Percentiles rank a stretch among this genome's conserved stretches.
Conservation (phyloP, 1,140 invertebrate genomes). For the Frieseomelitta varia region DNA sequence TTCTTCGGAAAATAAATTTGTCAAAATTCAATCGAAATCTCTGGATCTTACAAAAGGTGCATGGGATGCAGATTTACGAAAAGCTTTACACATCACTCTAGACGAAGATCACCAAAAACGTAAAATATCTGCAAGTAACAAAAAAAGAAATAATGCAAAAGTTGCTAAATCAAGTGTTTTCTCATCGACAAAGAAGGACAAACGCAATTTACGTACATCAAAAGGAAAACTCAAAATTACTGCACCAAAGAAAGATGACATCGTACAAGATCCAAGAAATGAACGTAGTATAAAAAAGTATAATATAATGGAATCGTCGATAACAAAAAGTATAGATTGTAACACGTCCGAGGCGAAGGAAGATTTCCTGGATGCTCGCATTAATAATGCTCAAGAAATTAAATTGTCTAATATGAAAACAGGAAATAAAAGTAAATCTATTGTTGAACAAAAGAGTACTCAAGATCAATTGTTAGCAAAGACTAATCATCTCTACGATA, state of each 20-base stretch:
- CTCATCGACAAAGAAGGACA: constrained; percentile 2
- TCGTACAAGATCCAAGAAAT: not conserved
- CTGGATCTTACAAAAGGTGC: constrained; percentile 39
- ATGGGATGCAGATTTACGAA: constrained; percentile 79
- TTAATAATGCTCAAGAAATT: not conserved
- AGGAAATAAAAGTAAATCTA: not conserved
- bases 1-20: constrained; percentile 14
- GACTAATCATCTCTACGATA: not conserved
- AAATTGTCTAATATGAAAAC: not conserved
- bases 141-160: not conserved
- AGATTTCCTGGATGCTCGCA: not conserved
- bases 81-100: constrained; percentile 23
- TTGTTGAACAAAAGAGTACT: not conserved
- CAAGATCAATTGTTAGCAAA: not conserved
- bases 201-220: not conserved
- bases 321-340: not conserved
- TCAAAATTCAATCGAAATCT: not conserved
- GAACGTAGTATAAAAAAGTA: not conserved
- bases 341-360: not conserved
- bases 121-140: not conserved
- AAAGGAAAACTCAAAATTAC: constrained; percentile 10
- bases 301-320: not conserved
- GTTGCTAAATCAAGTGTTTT: not conserved
- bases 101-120: constrained; percentile 24
- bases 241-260: not conserved